Percentiles rank a stretch among this genome's conserved stretches.
phyloP scores from a whole-genome alignment of 2,113 vertebrate species.

The Atherinomorus stipes region DNA sequence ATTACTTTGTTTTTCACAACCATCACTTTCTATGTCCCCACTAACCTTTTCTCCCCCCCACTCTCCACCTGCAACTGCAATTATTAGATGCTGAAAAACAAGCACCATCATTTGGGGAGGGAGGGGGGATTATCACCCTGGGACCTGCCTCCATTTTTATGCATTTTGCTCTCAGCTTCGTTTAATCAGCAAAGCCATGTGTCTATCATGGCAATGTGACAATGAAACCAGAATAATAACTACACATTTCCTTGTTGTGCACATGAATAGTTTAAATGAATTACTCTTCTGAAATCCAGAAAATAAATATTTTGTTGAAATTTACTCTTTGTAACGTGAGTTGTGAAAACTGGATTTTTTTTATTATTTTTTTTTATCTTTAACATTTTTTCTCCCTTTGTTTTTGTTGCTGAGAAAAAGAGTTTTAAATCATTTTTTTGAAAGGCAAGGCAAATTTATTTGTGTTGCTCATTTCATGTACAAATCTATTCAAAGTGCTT shows the following conservation, averaged over 20 bases:
- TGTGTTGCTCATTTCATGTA: too few relatives aligned
- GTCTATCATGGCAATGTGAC: constrained; percentile 42
- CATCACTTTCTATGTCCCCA: constrained; percentile 11
- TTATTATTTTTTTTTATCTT: background rate
- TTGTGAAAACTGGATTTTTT: background rate
- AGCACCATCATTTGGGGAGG: constrained; percentile 6
- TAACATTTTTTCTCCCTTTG: background rate
- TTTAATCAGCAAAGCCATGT: constrained; percentile 44
- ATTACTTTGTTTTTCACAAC: constrained; percentile 13
- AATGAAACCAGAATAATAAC: constrained; percentile 31
- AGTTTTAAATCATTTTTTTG: background rate
- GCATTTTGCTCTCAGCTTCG: constrained; percentile 43
- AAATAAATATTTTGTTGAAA: constrained; percentile 10
- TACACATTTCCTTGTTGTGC: background rate
- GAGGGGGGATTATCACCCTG: constrained; percentile 14
- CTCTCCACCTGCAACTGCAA: constrained; percentile 29
- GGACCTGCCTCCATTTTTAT: constrained; percentile 36
- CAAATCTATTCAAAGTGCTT: too few relatives aligned
- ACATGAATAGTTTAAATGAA: constrained; percentile 24
- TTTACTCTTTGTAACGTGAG: background rate
- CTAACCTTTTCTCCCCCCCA: constrained; percentile 14
- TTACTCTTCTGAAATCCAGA: background rate
- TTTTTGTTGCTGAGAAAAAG: background rate
- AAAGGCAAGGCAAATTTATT: too few relatives aligned
- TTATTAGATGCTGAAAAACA: constrained; percentile 26